Evolutionary conservation across 1,140 invertebrate species (phyloP), one percentile per base, ranked within the genome.

Genomic region (Holcopasites calliopsidis): DNA sequence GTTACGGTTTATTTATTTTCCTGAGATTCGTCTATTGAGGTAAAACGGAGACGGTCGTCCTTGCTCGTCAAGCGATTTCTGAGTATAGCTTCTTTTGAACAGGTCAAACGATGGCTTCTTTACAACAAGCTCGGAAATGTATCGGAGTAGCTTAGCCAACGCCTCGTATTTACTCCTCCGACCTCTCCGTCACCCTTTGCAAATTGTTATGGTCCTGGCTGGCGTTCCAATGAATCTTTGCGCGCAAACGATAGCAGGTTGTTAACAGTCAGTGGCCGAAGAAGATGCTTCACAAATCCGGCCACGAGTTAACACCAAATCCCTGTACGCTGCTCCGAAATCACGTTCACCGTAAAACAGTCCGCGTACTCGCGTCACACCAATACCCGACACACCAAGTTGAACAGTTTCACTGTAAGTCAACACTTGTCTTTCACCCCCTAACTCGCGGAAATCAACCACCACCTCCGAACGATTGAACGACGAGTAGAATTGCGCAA

Each of bases 401-500:
- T n/a, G n/a, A 23, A 26, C 21, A 31, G 35, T 64, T 33, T 23
- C 26, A 52, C 70, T 26, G 26, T 18, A 16, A 40, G 23, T 70
- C 49, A n/a, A 11, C 71, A 55, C 61, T 16, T 18, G 21, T 55
- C 23, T 54, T 54, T 52, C 71, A 55, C 50, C 28, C 35, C 28
- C 13, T 11, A 11, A 42, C 13, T 42, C 23, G 16, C 35, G 18
- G 31, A n/a, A 5, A 73, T 50, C 47, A 23, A 38, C 18, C n/a
- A 54, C 16, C 35, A 72, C 69, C 21, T 8, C 13, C 7, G 2
- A 23, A 23, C 10, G 1, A 33, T 21, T 7, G 21, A 26, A 7
- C 49, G 7, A 52, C 3, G 5, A 2, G 8, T 8, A 28, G 23
- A 52, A 23, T 38, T n/a, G n/a, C n/a, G n/a, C n/a, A n/a, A n/a